Conservation (phyloP, 2,797 vertebrate genomes). For the Tadarida brasiliensis region DNA sequence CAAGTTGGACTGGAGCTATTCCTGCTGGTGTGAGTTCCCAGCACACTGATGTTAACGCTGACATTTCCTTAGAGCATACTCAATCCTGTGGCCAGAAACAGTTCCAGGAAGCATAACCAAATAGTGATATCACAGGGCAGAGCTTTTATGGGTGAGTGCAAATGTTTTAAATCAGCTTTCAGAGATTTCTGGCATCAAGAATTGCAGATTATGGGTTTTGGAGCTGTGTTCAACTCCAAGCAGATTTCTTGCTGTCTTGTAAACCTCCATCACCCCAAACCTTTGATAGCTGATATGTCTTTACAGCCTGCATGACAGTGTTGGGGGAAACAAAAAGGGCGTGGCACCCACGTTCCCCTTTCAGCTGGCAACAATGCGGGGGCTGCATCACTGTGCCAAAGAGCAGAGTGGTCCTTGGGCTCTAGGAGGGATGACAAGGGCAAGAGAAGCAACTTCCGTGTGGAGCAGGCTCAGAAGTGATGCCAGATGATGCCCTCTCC, state of each 20-base stretch:
- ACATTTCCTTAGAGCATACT: not conserved
- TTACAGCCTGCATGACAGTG: not conserved
- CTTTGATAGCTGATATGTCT: not conserved
- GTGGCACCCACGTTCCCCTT: not conserved
- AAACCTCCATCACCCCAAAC: not conserved
- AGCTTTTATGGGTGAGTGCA: not conserved
- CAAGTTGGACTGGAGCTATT: not conserved
- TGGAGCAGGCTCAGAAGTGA: not conserved
- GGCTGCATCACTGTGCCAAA: not conserved
- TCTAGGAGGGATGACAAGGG: not conserved
- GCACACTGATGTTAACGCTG: not conserved
- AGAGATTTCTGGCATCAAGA: not conserved
- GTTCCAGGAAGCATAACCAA: slow-evolving; percentile 2
- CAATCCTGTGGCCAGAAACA: not conserved
- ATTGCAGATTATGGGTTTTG: not conserved
- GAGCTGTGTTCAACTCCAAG: not conserved
- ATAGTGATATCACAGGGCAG: not conserved
- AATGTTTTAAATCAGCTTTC: not conserved
- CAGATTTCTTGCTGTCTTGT: not conserved
- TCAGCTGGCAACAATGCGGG: not conserved
- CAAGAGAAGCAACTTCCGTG: too few relatives aligned
- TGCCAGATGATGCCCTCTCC: not conserved
- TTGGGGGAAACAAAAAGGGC: not conserved
- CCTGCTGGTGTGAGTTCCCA: not conserved
- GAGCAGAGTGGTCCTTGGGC: not conserved